phyloP scores from a whole-genome alignment of 2,797 vertebrate species.

The Discoglossus pictus region DNA sequence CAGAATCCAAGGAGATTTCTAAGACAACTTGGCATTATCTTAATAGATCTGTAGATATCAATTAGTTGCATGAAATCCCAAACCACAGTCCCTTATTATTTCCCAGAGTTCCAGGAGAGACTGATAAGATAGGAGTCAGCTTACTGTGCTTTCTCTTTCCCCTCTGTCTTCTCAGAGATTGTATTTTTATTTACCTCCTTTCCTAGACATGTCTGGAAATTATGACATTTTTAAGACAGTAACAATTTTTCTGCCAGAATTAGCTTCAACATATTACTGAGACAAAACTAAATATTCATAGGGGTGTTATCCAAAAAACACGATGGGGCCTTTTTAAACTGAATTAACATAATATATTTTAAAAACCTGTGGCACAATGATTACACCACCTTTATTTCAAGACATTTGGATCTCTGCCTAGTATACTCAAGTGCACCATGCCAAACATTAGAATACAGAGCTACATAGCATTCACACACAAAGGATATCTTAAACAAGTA shows the following conservation, averaged over 20 bases:
- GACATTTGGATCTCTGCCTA: too few species aligned
- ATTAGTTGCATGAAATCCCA: conserved; percentile 21
- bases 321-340: not conserved
- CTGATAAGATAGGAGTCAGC: conserved; percentile 33
- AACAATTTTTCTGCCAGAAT: conserved; percentile 8
- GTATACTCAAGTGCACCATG: too few species aligned
- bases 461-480: too few species aligned
- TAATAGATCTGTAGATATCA: not conserved
- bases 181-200: conserved; percentile 31
- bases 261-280: conserved; percentile 1
- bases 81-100: conserved; percentile 13
- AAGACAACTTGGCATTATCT: too few species aligned
- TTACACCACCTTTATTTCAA: too few species aligned
- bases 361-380: too few species aligned
- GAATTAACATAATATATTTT: not conserved
- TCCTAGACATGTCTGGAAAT: conserved; percentile 21
- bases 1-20: too few species aligned
- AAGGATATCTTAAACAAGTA: too few species aligned
- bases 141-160: conserved; percentile 1
- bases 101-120: not conserved
- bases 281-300: not conserved
- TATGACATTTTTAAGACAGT: conserved; percentile 26
- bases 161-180: conserved; percentile 9
- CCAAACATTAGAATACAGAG: too few species aligned
- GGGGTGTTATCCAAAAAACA: not conserved